phyloP scores from a whole-genome alignment of 2,888 invertebrate species.

The Acanthococcus lagerstroemiae region DNA sequence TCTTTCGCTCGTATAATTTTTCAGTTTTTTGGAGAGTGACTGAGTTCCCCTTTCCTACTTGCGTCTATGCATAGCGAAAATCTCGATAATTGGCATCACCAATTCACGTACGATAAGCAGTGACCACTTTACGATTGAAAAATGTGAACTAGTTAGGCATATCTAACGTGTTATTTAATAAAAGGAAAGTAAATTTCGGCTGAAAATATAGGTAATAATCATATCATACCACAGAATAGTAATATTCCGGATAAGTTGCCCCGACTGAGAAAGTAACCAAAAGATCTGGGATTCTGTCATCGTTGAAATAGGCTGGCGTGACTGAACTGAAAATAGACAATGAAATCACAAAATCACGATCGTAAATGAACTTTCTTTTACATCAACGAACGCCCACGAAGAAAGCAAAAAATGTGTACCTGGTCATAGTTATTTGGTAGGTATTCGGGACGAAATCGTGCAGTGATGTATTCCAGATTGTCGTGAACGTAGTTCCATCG shows the following conservation, averaged over 20 bases:
- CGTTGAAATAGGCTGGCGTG: slow-evolving; percentile 66
- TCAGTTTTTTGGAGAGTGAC: no score
- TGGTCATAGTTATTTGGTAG: slow-evolving; percentile 56
- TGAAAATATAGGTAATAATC: no score
- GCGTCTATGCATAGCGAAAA: no score
- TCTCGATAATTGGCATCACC: no score
- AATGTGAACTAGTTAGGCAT: no score
- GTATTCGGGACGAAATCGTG: slow-evolving; percentile 39
- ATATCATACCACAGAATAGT: slow-evolving; percentile 20
- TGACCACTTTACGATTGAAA: no score
- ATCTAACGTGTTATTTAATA: no score
- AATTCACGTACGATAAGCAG: no score
- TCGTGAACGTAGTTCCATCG: slow-evolving; percentile 54
- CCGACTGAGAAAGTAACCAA: slow-evolving; percentile 61
- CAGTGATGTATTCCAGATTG: slow-evolving; percentile 54
- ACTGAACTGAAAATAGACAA: slow-evolving; percentile 49
- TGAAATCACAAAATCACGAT: background rate
- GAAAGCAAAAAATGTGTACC: slow-evolving; percentile 39
- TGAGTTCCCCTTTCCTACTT: no score
- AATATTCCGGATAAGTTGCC: slow-evolving; percentile 46
- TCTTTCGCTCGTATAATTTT: no score
- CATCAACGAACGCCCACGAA: background rate
- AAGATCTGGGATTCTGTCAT: slow-evolving; percentile 66
- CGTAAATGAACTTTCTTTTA: background rate
- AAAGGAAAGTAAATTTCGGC: no score